These are phyloP conservation scores for Metopolophium dirhodum DNA, from an alignment of 1,140 invertebrate genomes.

Conservation along the genomic window DNA sequence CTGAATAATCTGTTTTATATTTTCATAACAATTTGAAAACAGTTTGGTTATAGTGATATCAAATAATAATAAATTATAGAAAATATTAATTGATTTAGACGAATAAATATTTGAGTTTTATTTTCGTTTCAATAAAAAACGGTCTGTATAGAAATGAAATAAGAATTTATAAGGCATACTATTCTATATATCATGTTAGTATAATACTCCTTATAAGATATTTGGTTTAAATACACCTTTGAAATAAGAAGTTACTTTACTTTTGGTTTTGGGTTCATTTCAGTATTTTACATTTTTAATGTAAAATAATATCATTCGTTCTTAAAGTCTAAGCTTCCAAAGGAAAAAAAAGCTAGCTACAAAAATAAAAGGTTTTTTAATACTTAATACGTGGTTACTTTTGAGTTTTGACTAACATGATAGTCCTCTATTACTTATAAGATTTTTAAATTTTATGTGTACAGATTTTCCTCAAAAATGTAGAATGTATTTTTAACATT, in stretches of 20 bases:
- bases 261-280: background rate
- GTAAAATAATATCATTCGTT: conserved; percentile 19
- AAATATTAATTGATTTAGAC: background rate
- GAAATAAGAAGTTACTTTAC: background rate
- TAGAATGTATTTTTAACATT: background rate
- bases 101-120: background rate
- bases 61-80: background rate
- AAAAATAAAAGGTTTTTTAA: conserved; percentile 13
- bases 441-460: background rate
- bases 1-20: too few relatives aligned
- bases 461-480: background rate
- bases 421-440: background rate
- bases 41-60: background rate
- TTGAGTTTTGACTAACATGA: background rate
- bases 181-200: background rate
- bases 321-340: background rate
- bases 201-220: background rate
- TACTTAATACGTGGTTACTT: background rate
- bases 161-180: background rate
- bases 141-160: background rate
- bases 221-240: conserved; percentile 12
- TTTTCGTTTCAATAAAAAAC: background rate
- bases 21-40: background rate
- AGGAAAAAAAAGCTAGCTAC: background rate
- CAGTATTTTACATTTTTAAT: conserved; percentile 8